These are phyloP conservation scores for Nomada lathburiana DNA, from an alignment of 2,888 invertebrate species.

Conservation along the genomic window DNA sequence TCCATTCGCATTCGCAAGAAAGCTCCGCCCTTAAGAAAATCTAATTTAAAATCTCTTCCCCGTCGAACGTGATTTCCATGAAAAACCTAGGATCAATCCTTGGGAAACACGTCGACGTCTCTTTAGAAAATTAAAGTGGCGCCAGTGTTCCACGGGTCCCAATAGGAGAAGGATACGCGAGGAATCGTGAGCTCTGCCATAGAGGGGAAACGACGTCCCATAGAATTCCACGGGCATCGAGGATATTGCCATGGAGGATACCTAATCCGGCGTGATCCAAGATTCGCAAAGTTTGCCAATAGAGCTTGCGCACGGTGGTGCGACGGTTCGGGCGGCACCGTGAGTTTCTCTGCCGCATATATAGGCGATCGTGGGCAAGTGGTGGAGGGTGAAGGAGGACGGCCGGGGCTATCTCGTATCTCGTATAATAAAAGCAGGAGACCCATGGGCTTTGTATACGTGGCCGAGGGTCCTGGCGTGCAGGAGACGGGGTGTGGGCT, in stretches of 20 bases:
- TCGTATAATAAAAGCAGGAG: slow-evolving; percentile 77
- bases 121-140: slow-evolving; percentile 3
- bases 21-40: too few species aligned
- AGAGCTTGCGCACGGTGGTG: slow-evolving; percentile 47
- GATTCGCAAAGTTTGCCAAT: slow-evolving; percentile 72
- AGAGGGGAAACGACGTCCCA: slow-evolving; percentile 14
- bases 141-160: not conserved
- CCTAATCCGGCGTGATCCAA: slow-evolving; percentile 76
- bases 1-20: too few species aligned
- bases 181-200: slow-evolving; percentile 9
- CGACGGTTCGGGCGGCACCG: slow-evolving; percentile 43
- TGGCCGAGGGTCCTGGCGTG: slow-evolving; percentile 65
- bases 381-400: slow-evolving; percentile 28
- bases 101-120: not conserved
- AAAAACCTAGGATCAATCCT: too few species aligned
- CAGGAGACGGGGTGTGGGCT: slow-evolving; percentile 27
- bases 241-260: slow-evolving; percentile 69
- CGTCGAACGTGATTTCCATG: not conserved
- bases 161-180: not conserved
- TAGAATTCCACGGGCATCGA: slow-evolving; percentile 61
- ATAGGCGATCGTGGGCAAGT: slow-evolving; percentile 17
- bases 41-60: too few species aligned
- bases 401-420: slow-evolving; percentile 74
- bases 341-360: slow-evolving; percentile 12
- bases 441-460: slow-evolving; percentile 71